phyloP scores from a whole-genome alignment of 2,113 vertebrate species.

The Ochotona princeps region DNA sequence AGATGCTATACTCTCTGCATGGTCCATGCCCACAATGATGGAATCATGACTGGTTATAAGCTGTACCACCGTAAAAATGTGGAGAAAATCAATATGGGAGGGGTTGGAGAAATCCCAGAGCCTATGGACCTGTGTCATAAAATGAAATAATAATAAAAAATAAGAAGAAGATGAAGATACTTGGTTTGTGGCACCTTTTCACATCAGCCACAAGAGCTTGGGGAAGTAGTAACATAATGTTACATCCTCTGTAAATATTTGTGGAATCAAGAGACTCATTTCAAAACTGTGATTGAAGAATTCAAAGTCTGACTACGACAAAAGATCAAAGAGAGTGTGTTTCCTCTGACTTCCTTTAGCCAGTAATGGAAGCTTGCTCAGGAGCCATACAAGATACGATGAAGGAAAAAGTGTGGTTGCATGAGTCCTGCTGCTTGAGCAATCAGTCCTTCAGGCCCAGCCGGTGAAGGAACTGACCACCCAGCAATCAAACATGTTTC shows the following conservation, averaged over 20 bases:
- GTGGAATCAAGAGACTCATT: neutral
- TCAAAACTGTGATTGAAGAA: neutral
- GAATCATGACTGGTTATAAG: no score
- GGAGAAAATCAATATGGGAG: no score
- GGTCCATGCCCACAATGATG: no score
- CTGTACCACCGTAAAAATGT: no score
- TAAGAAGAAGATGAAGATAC: neutral
- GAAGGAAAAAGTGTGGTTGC: neutral
- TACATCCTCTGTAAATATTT: neutral
- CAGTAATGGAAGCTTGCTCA: neutral
- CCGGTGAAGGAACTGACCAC: neutral
- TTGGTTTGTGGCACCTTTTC: neutral
- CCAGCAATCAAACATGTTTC: neutral
- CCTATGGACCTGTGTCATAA: neutral
- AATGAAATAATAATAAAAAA: no score
- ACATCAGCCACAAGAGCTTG: neutral
- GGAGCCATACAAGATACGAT: neutral
- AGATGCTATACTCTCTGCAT: no score
- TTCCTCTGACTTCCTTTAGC: neutral
- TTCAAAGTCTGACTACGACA: neutral
- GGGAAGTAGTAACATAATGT: neutral
- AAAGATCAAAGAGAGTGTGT: neutral
- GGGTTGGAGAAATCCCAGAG: no score
- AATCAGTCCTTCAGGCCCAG: no score
- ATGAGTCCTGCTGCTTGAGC: no score